These are phyloP conservation scores for Holothuria scabra DNA, from an alignment of 53 echinoderm and acorn worm genomes.

Conservation along the genomic window DNA sequence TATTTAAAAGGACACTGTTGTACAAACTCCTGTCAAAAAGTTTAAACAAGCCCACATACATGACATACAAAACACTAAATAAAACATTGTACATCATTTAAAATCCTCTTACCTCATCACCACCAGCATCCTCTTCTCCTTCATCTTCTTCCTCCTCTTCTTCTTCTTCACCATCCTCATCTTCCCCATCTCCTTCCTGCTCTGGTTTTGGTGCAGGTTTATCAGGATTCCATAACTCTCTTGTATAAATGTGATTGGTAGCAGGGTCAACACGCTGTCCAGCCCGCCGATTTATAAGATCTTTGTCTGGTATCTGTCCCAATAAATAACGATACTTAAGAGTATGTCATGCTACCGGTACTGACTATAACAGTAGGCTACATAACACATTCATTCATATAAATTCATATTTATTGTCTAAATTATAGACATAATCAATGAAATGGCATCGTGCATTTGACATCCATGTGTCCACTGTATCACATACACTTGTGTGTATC, in stretches of 20 bases:
- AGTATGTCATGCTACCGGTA: no score
- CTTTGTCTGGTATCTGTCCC: constrained; percentile 61
- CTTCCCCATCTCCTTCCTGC: constrained; percentile 81
- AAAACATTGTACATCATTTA: no score
- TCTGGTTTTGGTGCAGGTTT: constrained; percentile 65
- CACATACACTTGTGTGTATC: no score
- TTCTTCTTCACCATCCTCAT: constrained; percentile 94
- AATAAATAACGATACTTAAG: background rate
- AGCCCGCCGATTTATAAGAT: constrained; percentile 68
- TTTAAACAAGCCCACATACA: no score
- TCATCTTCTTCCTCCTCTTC: constrained; percentile 85
- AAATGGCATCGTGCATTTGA: no score
- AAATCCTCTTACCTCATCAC: constrained; percentile 48
- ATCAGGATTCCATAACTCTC: constrained; percentile 92
- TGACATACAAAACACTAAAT: background rate
- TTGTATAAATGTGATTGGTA: constrained; percentile 82
- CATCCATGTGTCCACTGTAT: no score
- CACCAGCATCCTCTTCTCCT: constrained; percentile 46
- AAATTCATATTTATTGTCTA: no score
- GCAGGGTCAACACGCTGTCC: constrained; percentile 86
- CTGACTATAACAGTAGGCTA: no score
- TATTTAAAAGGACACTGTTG: no score
- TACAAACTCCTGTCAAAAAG: no score
- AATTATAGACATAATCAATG: no score
- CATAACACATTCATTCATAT: background rate